phyloP scores from a whole-genome alignment of 2,888 invertebrate species.

The Euspilapteryx auroguttella region DNA sequence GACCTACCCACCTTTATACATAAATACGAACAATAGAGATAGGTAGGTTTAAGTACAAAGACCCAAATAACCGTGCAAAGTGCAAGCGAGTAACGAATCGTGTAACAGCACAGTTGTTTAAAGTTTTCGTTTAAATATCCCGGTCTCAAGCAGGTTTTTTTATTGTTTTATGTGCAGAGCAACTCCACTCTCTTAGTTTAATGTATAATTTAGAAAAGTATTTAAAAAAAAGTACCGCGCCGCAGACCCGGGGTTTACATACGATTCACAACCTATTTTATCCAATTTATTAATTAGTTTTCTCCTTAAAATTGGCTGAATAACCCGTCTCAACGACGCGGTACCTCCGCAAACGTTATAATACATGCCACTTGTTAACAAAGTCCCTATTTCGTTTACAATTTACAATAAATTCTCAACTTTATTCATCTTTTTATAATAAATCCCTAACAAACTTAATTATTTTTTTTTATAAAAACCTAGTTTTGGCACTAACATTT shows the following conservation, averaged over 20 bases:
- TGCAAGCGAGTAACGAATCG: too few relatives aligned
- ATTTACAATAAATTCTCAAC: constrained; percentile 43
- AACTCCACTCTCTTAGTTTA: constrained; percentile 26
- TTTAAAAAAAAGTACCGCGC: constrained; percentile 23
- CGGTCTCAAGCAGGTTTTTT: constrained; percentile 43
- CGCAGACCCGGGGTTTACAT: constrained; percentile 29
- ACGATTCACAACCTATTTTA: constrained; percentile 50
- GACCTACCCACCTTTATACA: too few relatives aligned
- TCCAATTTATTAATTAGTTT: constrained; percentile 29
- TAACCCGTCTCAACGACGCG: constrained; percentile 27
- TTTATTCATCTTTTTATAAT: constrained; percentile 35
- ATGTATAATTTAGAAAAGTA: constrained; percentile 21
- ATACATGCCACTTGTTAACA: constrained; percentile 38
- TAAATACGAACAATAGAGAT: too few relatives aligned
- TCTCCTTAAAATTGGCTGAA: constrained; percentile 50
- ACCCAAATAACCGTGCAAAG: too few relatives aligned
- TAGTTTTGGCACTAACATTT: constrained; percentile 57
- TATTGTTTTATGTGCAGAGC: constrained; percentile 26
- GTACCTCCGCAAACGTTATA: constrained; percentile 22
- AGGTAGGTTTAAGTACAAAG: too few relatives aligned
- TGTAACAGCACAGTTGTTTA: too few relatives aligned
- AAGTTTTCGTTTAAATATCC: too few relatives aligned
- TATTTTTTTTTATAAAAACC: constrained; percentile 37
- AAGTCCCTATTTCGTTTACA: constrained; percentile 52
- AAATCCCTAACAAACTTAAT: constrained; percentile 45